A percentile compares a stretch with the other conserved stretches of the same genome.
phyloP scores from a whole-genome alignment of 1,140 invertebrate species.

The Euglossa dilemma region DNA sequence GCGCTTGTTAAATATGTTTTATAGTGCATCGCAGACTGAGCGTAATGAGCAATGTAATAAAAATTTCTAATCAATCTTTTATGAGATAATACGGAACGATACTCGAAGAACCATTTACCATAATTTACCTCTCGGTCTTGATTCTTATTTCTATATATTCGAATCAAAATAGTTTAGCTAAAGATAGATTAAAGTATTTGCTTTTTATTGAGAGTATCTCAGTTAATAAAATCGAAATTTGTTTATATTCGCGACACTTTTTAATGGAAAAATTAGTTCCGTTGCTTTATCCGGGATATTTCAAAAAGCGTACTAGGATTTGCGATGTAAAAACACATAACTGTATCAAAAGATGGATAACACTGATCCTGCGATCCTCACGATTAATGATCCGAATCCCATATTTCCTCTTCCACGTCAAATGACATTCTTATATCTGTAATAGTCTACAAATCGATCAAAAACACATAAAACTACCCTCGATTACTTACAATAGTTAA shows the following conservation, averaged over 20 bases:
- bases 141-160: not conserved
- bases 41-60: not conserved
- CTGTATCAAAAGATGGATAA: not conserved
- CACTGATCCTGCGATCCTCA: not conserved
- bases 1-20: not conserved
- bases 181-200: too few relatives aligned
- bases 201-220: not conserved
- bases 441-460: not conserved
- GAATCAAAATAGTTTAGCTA: too few relatives aligned
- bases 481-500: too few relatives aligned
- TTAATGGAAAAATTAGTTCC: too few relatives aligned
- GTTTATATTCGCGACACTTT: not conserved
- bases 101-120: too few relatives aligned
- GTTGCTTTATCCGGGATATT: not conserved
- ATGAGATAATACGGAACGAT: not conserved
- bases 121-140: not conserved
- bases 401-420: not conserved
- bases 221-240: not conserved
- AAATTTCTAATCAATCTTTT: not conserved
- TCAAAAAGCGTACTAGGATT: not conserved
- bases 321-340: not conserved
- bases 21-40: not conserved
- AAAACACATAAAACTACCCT: too few relatives aligned
- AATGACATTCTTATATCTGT: not conserved
- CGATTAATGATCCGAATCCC: not conserved